A percentile compares a stretch with the other conserved stretches of the same genome.
Evolutionary conservation across 2,888 invertebrate genomes (phyloP).

Genomic region (Hyposoter dolosus): DNA sequence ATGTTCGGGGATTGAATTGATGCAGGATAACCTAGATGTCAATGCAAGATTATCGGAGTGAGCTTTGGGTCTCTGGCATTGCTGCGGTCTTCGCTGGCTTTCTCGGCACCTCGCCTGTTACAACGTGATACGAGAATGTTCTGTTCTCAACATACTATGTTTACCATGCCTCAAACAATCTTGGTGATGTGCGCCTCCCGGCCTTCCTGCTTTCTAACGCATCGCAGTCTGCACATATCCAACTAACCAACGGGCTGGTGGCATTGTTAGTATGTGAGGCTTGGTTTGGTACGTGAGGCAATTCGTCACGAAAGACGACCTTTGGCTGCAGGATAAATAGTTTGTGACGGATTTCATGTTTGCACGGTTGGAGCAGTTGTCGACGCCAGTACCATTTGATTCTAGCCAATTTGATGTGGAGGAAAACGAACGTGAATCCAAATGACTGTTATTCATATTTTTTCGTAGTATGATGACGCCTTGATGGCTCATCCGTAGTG

Average conservation of each 20-base stretch:
- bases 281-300: constrained; percentile 36
- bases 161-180: constrained; percentile 38
- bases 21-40: constrained; percentile 68
- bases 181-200: constrained; percentile 46
- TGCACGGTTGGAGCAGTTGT: background rate
- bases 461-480: background rate
- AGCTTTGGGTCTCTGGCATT: constrained; percentile 59
- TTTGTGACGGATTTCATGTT: constrained; percentile 9
- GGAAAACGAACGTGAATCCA: background rate
- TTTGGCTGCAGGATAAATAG: constrained; percentile 1
- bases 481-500: background rate
- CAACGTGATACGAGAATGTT: constrained; percentile 58
- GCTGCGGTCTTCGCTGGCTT: constrained; percentile 52
- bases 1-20: constrained; percentile 64
- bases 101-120: constrained; percentile 46
- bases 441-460: background rate
- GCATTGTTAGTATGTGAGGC: constrained; percentile 40
- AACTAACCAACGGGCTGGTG: constrained; percentile 23
- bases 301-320: constrained; percentile 26
- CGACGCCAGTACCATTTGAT: background rate
- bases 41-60: constrained; percentile 63
- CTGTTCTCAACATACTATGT: constrained; percentile 42
- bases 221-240: constrained; percentile 1
- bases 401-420: background rate
- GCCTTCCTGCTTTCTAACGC: constrained; percentile 37